A percentile compares a stretch with the other conserved stretches of the same genome.
These are phyloP conservation scores for Takifugu ocellatus DNA, from an alignment of 2,797 vertebrate genomes.

Conservation along the genomic window DNA sequence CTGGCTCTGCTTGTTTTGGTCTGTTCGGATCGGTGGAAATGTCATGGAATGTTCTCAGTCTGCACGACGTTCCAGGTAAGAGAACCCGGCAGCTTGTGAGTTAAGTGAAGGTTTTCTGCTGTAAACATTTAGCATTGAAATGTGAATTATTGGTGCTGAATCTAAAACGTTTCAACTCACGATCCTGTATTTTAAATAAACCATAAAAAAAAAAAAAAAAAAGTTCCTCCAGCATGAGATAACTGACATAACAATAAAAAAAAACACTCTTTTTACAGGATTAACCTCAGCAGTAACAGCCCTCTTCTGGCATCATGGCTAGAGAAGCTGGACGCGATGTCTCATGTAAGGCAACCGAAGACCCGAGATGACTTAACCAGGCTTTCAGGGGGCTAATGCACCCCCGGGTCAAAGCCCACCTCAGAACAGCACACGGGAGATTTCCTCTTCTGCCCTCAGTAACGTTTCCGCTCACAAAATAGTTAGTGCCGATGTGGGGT, in stretches of 20 bases:
- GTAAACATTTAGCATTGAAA: conserved; percentile 58
- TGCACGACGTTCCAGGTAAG: conserved; percentile 19
- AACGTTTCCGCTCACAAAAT: conserved; percentile 24
- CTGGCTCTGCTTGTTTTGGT: conserved; percentile 39
- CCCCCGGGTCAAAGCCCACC: conserved; percentile 14
- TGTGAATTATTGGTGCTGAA: conserved; percentile 11
- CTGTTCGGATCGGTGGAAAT: conserved; percentile 29
- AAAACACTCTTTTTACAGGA: conserved; percentile 16
- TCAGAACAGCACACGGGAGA: conserved; percentile 11
- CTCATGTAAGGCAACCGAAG: conserved; percentile 60
- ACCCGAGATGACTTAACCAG: conserved; percentile 30
- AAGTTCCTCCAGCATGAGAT: conserved; percentile 21
- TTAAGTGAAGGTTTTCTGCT: conserved; percentile 26
- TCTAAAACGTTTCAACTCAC: conserved; percentile 15
- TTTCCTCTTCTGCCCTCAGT: not conserved
- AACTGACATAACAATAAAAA: conserved; percentile 22
- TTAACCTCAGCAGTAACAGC: conserved; percentile 19
- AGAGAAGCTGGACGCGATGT: conserved; percentile 47
- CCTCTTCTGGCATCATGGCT: conserved; percentile 35
- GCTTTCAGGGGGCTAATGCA: conserved; percentile 2
- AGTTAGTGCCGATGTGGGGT: conserved; percentile 25
- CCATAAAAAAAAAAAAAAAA: conserved; percentile 35
- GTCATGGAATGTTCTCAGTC: conserved; percentile 26
- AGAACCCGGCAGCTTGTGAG: conserved; percentile 17
- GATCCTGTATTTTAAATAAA: conserved; percentile 38